These are phyloP conservation scores for Coenobita brevimanus DNA, from an alignment of 1,140 invertebrate genomes.

Conservation along the genomic window DNA sequence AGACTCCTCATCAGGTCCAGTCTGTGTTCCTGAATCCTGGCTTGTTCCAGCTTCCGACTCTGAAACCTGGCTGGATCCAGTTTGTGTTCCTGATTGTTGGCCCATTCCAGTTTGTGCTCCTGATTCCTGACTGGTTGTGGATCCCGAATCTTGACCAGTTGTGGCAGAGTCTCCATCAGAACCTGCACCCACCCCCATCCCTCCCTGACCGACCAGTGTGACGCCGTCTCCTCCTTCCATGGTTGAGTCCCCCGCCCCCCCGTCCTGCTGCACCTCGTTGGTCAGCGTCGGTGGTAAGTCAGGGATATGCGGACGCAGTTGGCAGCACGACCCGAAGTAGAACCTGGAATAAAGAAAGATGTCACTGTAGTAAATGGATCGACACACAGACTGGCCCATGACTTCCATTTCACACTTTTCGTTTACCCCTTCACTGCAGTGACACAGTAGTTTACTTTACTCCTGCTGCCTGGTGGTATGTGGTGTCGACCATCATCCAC, in stretches of 20 bases:
- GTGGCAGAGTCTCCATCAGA: background rate
- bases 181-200: background rate
- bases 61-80: background rate
- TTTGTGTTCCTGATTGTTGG: background rate
- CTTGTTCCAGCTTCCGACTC: no score
- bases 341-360: slow-evolving; percentile 76
- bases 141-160: slow-evolving; percentile 10
- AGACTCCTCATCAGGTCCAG: no score
- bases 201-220: background rate
- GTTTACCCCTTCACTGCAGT: no score
- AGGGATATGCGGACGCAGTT: slow-evolving; percentile 55
- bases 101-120: no score
- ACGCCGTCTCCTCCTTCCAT: background rate
- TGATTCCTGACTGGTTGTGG: no score
- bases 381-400: background rate
- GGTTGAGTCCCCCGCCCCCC: background rate
- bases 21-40: no score
- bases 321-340: slow-evolving; percentile 92
- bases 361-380: background rate
- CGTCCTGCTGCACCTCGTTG: background rate
- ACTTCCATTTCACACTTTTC: no score
- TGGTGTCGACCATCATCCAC: no score
- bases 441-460: no score
- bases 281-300: background rate
- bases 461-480: no score